Evolutionary conservation across 1,140 invertebrate species (phyloP).

Genomic region (Aphidius gifuensis): DNA sequence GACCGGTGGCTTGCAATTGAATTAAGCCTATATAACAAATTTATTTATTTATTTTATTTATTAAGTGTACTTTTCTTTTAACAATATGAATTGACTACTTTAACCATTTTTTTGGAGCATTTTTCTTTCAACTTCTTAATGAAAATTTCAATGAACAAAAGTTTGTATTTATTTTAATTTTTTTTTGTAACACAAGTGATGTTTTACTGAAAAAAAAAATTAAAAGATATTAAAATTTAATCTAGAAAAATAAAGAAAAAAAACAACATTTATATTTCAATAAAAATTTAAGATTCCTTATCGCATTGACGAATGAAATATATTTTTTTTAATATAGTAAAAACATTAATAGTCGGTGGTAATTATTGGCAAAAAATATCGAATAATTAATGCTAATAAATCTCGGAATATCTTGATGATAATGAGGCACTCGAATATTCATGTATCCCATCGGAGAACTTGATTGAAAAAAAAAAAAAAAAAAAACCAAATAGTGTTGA

Average conservation of each 20-base stretch:
- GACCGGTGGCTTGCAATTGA: slow-evolving; percentile 53
- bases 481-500: no score
- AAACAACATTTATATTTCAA: no score
- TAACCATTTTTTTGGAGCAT: background rate
- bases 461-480: no score
- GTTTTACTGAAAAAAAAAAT: no score
- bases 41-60: slow-evolving; percentile 12
- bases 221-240: no score
- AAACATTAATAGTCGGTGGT: background rate
- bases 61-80: slow-evolving; percentile 10
- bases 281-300: no score
- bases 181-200: no score
- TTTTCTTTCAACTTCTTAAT: background rate
- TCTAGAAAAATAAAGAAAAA: no score
- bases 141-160: slow-evolving; percentile 9
- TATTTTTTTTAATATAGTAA: no score
- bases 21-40: slow-evolving; percentile 39
- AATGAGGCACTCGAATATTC: no score
- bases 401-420: background rate
- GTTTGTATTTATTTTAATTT: slow-evolving; percentile 3
- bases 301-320: no score
- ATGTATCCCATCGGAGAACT: no score
- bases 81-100: slow-evolving; percentile 12
- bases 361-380: background rate
- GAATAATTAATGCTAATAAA: background rate